Conservation (phyloP, 2,888 invertebrate genomes). For the Drosophila acutilabella region DNA sequence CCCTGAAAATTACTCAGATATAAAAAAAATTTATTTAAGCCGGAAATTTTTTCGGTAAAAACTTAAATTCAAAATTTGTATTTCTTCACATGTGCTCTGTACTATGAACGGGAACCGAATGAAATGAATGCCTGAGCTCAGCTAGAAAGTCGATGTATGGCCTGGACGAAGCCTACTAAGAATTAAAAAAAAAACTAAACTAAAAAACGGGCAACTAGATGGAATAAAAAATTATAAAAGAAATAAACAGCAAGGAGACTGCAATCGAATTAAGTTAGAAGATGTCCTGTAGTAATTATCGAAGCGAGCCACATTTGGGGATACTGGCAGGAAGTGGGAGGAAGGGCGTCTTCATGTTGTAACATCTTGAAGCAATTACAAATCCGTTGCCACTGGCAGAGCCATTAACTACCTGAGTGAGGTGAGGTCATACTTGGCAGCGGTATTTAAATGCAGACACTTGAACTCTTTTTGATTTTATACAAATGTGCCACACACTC, state of each 20-base stretch:
- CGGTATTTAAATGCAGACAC: slow-evolving; percentile 65
- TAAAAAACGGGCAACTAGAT: not conserved
- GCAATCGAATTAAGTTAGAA: not conserved
- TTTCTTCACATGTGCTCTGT: slow-evolving; percentile 31
- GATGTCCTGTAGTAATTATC: too few species aligned
- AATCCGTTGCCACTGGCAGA: slow-evolving; percentile 45
- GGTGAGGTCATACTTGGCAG: slow-evolving; percentile 46
- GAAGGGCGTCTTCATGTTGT: not conserved
- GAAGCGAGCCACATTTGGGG: too few species aligned
- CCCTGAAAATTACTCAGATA: not conserved
- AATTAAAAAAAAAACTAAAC: not conserved
- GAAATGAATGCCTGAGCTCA: slow-evolving; percentile 2
- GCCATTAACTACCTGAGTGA: slow-evolving; percentile 59
- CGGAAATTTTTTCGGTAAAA: slow-evolving; percentile 18
- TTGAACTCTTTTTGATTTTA: slow-evolving; percentile 78
- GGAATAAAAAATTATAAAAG: not conserved
- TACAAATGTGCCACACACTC: slow-evolving; percentile 10
- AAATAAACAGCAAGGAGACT: too few species aligned
- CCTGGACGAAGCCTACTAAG: slow-evolving; percentile 22
- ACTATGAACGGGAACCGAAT: slow-evolving; percentile 33
- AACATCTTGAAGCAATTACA: slow-evolving; percentile 50
- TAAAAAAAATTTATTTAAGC: slow-evolving; percentile 8
- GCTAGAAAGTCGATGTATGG: not conserved
- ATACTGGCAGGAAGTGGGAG: not conserved
- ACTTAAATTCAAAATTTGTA: slow-evolving; percentile 16